Evolutionary conservation across 1,140 invertebrate species (phyloP).

Genomic region (Yoshiicerus persimilis): DNA sequence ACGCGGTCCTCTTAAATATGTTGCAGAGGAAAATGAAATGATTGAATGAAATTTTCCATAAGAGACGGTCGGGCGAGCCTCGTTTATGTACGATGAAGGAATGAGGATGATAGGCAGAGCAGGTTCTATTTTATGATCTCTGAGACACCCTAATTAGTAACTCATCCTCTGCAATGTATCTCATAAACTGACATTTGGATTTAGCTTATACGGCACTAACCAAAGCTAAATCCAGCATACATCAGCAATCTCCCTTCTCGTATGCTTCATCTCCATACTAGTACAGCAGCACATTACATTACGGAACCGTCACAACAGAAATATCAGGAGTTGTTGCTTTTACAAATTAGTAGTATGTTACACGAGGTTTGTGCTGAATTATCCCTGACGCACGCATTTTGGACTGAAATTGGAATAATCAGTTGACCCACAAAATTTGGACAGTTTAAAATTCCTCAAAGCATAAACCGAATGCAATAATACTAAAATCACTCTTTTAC

Average conservation of each 20-base stretch:
- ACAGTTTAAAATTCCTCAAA: too few species aligned
- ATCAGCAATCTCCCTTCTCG: background rate
- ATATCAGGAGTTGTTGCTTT: background rate
- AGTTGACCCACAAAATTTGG: too few species aligned
- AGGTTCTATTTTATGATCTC: background rate
- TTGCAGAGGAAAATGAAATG: background rate
- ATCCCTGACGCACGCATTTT: too few species aligned
- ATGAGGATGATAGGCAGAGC: background rate
- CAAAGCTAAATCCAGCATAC: background rate
- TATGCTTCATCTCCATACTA: background rate
- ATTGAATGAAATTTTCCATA: background rate
- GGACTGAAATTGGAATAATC: too few species aligned
- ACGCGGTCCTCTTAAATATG: background rate
- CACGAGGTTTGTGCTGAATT: too few species aligned
- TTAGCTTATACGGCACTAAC: background rate
- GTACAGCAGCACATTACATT: background rate
- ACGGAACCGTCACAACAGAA: background rate
- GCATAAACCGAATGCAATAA: too few species aligned
- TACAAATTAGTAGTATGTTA: too few species aligned
- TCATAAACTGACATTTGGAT: background rate
- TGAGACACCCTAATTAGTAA: slow-evolving; percentile 3
- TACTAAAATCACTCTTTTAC: too few species aligned
- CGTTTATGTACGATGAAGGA: background rate
- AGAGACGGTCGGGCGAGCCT: background rate
- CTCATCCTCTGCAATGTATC: background rate